A percentile compares a stretch with the other conserved stretches of the same genome.
phyloP scores from a whole-genome alignment of 2,888 invertebrate species.

The Ectemnius lituratus region DNA sequence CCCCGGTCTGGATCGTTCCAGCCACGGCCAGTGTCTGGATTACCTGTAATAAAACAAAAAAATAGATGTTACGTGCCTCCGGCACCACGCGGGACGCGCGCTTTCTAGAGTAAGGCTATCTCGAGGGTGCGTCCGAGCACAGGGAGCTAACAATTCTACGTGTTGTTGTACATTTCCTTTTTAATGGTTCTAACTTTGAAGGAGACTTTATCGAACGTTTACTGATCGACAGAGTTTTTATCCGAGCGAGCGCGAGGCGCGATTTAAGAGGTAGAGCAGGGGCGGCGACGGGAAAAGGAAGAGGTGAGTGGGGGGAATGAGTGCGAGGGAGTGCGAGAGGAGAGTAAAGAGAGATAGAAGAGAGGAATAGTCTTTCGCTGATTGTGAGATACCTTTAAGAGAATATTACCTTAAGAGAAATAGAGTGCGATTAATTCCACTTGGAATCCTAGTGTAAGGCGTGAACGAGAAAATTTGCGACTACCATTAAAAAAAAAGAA shows the following conservation, averaged over 20 bases:
- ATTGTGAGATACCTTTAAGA: too few relatives aligned
- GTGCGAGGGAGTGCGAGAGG: neutral
- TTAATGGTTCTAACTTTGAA: constrained; percentile 56
- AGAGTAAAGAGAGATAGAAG: too few relatives aligned
- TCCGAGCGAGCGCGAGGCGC: constrained; percentile 28
- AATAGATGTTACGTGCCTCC: constrained; percentile 30
- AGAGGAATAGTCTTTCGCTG: too few relatives aligned
- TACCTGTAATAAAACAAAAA: constrained; percentile 22
- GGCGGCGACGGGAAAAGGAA: neutral
- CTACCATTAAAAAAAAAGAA: neutral
- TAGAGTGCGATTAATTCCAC: too few relatives aligned
- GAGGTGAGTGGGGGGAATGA: neutral
- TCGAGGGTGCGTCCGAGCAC: constrained; percentile 9
- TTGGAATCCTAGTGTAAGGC: neutral
- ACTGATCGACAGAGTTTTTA: constrained; percentile 52
- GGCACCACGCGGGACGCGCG: constrained; percentile 15
- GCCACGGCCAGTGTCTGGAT: constrained; percentile 23
- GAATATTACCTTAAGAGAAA: too few relatives aligned
- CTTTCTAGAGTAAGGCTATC: constrained; percentile 9
- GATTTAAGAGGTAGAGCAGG: neutral
- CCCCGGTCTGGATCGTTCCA: constrained; percentile 23
- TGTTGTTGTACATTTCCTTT: constrained; percentile 66
- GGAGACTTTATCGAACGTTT: constrained; percentile 51
- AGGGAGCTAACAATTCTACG: constrained; percentile 57
- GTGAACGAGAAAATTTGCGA: neutral